Conservation (phyloP, 2,888 invertebrate genomes). For the Anodontia alba region DNA sequence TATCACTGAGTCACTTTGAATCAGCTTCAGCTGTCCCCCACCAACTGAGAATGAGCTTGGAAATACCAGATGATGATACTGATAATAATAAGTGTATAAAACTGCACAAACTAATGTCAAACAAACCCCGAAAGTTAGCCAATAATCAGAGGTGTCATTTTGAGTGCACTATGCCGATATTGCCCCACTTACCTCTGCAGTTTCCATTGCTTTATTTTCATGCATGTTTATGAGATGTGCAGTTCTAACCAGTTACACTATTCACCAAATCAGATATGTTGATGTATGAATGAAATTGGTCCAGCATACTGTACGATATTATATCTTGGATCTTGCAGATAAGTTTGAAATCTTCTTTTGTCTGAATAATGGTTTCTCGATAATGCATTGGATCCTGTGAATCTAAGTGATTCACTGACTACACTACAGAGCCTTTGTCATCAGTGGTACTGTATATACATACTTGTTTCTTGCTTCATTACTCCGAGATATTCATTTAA, state of each 20-base stretch:
- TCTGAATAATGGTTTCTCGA: background rate
- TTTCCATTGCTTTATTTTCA: no score
- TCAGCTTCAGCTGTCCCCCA: no score
- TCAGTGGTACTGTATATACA: background rate
- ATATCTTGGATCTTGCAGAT: background rate
- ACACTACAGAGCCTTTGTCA: background rate
- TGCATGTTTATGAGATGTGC: no score
- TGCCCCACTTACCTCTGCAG: no score
- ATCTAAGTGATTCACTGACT: background rate
- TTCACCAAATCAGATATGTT: background rate
- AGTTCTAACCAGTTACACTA: background rate
- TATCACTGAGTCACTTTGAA: no score
- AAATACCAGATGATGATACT: no score
- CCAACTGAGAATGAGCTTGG: no score
- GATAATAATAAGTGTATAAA: no score
- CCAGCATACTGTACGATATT: background rate
- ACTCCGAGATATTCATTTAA: background rate
- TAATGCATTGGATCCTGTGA: background rate
- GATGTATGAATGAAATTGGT: background rate
- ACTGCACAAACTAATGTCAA: no score
- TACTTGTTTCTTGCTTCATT: background rate
- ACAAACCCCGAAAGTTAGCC: no score
- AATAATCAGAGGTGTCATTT: no score
- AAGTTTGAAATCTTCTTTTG: background rate
- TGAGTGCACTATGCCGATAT: no score